Base-by-base conservation (phyloP, 2,113 vertebrate species). In the Cromileptes altivelis region DNA sequence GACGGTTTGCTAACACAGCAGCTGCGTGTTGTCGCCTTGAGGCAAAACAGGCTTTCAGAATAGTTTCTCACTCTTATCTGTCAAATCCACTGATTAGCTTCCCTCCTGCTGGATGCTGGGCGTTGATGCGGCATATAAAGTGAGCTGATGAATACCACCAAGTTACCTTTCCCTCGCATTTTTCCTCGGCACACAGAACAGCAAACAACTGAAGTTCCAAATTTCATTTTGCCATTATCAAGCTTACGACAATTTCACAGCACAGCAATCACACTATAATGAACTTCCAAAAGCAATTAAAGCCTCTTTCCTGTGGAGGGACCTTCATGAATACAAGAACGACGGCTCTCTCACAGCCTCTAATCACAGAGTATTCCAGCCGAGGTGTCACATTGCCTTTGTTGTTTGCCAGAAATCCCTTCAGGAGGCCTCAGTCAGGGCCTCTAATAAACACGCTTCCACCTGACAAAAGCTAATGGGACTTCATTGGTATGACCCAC, bases 211-310 rank as follows among this genome's bases (percentile, higher is more conserved):
- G 69, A 55, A 89, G 78, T 82, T 86, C 75, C 57, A 89, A 84
- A 81, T 86, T 92, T 93, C 50, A 90, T 89, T 90, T 91, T 78
- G 85, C 80, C 78, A 93, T 90, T 92, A 94, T 92, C 89, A 92
- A 84, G 65, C 82, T 68, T 84, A 81, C 88, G 90, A 93, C 88
- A 93, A 94, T 95, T 95, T 95, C 92, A 94, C 92, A 95, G 92
- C 87, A 93, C 86, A 91, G 92, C 90, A 93, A 95, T 93, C 92
- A 89, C 88, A 94, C 83, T 75, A 78, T 93, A 94, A 94, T 93
- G 91, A 95, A 95, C 93, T 93, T 95, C 88, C 86, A 88, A 80
- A 93, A 91, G 91, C 92, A 94, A 95, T 94, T 94, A 94, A 93
- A 88, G 80, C 79, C 33, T 55, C 81, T 85, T 94, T 93, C 85